Percentiles rank a stretch among this genome's conserved stretches.
These are phyloP conservation scores for Deilephila porcellus DNA, from an alignment of 2,888 invertebrate species.

Conservation along the genomic window DNA sequence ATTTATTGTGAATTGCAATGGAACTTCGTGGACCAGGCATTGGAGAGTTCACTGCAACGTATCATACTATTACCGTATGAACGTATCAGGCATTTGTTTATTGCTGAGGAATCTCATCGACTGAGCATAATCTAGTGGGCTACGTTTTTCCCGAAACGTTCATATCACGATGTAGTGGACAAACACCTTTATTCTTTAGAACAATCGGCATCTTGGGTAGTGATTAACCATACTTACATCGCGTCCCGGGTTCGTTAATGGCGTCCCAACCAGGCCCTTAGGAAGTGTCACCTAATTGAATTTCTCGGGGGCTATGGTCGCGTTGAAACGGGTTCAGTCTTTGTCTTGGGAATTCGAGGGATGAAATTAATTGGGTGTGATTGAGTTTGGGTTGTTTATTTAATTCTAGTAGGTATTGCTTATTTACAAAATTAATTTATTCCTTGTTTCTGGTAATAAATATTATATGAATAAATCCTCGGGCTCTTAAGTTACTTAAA, in stretches of 20 bases:
- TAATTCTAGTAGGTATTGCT: neutral
- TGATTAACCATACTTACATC: constrained; percentile 44
- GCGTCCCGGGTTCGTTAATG: constrained; percentile 35
- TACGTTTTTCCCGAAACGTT: too few relatives aligned
- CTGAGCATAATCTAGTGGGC: too few relatives aligned
- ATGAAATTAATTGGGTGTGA: constrained; percentile 22
- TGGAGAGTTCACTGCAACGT: too few relatives aligned
- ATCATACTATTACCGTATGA: too few relatives aligned
- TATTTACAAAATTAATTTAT: neutral
- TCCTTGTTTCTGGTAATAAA: too few relatives aligned
- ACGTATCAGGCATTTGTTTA: too few relatives aligned
- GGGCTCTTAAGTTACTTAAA: too few relatives aligned
- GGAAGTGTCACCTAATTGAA: constrained; percentile 33
- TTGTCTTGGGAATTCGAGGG: constrained; percentile 31
- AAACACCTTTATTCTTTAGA: constrained; percentile 38
- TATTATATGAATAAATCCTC: too few relatives aligned
- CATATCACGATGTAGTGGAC: too few relatives aligned
- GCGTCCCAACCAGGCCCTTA: neutral
- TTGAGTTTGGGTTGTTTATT: neutral
- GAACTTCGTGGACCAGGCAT: too few relatives aligned
- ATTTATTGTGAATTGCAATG: too few relatives aligned
- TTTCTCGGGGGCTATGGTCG: constrained; percentile 33
- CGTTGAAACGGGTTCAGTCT: constrained; percentile 32
- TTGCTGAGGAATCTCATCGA: too few relatives aligned
- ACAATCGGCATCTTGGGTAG: constrained; percentile 40